Evolutionary conservation across 2,797 vertebrate species (phyloP), one percentile per base, ranked within the genome.

Genomic region (Spondyliosoma cantharus): DNA sequence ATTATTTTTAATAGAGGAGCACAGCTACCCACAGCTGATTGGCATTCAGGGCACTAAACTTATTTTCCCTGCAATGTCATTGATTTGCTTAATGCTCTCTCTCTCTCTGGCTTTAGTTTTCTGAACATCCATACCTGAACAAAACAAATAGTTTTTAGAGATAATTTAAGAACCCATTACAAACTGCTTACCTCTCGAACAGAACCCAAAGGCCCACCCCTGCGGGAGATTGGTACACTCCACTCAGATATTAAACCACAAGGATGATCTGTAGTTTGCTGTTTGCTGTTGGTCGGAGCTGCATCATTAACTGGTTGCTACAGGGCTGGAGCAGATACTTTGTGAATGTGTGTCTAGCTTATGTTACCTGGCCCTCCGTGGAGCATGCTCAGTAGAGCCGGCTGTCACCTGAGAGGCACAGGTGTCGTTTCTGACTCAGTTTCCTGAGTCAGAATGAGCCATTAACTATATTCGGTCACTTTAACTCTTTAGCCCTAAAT

Each of bases 371-470:
- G 66, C 58, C 9, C 2, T 63, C 32, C 54, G 0, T 14, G 60
- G 91, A 87, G 90, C 92, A 92, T 91, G 91, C 91, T 82, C 92
- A 90, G 91, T 81, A 63, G 42, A 71, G 59, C 17, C 17, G 0
- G 7, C 70, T 72, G 93, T 89, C 84, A 94, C 88, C 90, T 80
- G 90, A 93, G 91, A 92, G 43, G 42, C 71, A 72, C 83, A 87
- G 82, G 53, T 83, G 82, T 80, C 74, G 7, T 1, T 17, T 71
- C 49, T 48, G 78, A 83, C 74, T 54, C 67, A 48, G 48, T 24
- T 54, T 14, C 50, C 61, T 16, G 67, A 56, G 1, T 74, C 67
- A 59, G 2, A 59, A 42, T 12, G 3, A 59, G 43, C 27, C 22
- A 62, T 69, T 62, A 50, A 69, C 22, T 2, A 32, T 2, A 50